Percentiles rank a stretch among this genome's conserved stretches.
These are phyloP conservation scores for Cylindroiulus punctatus DNA, from an alignment of 2,888 invertebrate genomes.

Conservation along the genomic window DNA sequence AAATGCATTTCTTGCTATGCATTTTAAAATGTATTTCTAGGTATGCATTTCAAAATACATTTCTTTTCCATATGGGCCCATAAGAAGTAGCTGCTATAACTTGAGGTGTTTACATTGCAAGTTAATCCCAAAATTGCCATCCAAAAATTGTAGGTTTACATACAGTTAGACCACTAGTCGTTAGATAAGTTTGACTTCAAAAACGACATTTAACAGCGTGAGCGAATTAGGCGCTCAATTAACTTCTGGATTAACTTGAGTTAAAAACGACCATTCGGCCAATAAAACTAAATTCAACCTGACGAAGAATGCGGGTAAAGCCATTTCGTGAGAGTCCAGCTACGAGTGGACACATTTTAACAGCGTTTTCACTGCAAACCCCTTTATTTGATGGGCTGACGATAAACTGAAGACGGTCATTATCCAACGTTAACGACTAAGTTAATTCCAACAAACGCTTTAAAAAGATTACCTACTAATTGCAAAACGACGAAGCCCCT, in stretches of 20 bases:
- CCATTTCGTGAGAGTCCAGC: background rate
- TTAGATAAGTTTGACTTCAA: background rate
- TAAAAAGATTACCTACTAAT: constrained; percentile 36
- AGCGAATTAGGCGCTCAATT: constrained; percentile 3
- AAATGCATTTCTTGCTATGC: too few relatives aligned
- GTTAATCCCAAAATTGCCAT: too few relatives aligned
- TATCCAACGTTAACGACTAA: background rate
- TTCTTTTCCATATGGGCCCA: too few relatives aligned
- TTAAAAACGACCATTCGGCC: background rate
- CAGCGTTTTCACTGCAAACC: background rate
- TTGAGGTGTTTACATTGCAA: too few relatives aligned
- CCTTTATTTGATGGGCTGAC: background rate
- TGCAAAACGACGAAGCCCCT: constrained; percentile 7
- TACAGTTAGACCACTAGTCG: too few relatives aligned
- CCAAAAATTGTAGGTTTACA: too few relatives aligned
- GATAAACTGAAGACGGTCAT: constrained; percentile 34
- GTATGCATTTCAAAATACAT: too few relatives aligned
- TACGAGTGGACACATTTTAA: background rate
- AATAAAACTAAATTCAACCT: background rate
- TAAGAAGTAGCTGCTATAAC: too few relatives aligned
- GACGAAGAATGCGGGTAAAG: background rate
- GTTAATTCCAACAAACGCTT: background rate
- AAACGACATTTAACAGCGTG: background rate
- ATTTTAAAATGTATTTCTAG: too few relatives aligned
- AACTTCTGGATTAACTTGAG: background rate